phyloP scores from a whole-genome alignment of 2,113 vertebrate species.

The Guaruba guarouba region DNA sequence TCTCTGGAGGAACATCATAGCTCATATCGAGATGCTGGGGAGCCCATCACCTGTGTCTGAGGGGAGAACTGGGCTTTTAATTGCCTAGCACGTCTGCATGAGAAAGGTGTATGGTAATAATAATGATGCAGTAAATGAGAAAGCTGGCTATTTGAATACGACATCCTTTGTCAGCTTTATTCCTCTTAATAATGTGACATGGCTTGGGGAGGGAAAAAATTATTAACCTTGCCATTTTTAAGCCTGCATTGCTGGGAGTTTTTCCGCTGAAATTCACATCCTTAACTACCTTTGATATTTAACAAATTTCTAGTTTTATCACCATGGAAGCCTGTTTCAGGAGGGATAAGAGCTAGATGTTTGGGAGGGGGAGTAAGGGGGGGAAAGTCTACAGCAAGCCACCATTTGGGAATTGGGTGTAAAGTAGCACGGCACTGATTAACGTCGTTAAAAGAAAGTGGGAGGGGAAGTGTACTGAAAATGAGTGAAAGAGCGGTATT shows the following conservation, averaged over 20 bases:
- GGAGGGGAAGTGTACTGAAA: conserved; percentile 54
- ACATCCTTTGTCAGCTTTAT: conserved; percentile 49
- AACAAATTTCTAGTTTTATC: background rate
- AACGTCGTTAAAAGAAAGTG: conserved; percentile 31
- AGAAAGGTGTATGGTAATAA: conserved; percentile 5
- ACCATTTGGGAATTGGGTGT: background rate
- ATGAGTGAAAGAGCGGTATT: conserved; percentile 59
- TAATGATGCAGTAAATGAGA: conserved; percentile 6
- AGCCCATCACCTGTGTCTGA: background rate
- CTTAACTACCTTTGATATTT: conserved; percentile 18
- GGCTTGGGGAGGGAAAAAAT: conserved; percentile 22
- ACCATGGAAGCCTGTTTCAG: background rate
- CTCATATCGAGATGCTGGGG: background rate
- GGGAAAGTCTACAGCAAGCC: background rate
- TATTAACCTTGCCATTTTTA: conserved; percentile 30
- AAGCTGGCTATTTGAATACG: background rate
- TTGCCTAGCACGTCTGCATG: background rate
- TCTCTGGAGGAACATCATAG: background rate
- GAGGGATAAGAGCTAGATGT: background rate
- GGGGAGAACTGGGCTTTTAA: background rate
- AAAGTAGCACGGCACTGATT: conserved; percentile 40
- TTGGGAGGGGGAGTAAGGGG: fast-evolving
- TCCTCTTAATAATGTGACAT: conserved; percentile 48
- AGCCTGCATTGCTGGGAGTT: background rate
- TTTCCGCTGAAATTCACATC: background rate